Evolutionary conservation across 2,113 vertebrate species (phyloP), one percentile per base, ranked within the genome.

Genomic region (Muscicapa adusta): DNA sequence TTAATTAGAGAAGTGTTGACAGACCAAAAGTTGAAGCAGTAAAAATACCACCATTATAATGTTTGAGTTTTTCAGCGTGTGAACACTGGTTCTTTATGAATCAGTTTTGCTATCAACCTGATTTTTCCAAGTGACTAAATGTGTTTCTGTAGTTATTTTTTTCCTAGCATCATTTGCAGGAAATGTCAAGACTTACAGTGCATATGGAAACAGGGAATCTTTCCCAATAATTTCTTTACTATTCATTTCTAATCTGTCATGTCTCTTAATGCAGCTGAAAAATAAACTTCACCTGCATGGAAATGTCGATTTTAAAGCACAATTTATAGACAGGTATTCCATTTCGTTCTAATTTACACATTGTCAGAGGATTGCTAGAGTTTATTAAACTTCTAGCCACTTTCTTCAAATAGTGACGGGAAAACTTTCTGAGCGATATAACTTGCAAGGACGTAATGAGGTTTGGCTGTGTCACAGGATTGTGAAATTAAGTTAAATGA

Each of bases 171-270:
- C 79, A 85, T 85, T 95, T 97, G 66, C 43, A 85, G 91, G 75
- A 96, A 94, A 81, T 79, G 38, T 92, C 42, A 70, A 95, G 75
- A 76, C 63, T 89, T 90, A 29, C 12, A 65, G 58, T 91, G 91
- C 31, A 17, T 80, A 74, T 91, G 70, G 96, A 96, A 97, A 80
- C 3, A 22, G 43, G 53, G 29, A 88, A 58, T 82, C 62, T 97
- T 97, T 95, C 85, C 47, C 93, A 96, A 83, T 94, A 53, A 96
- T 94, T 96, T 93, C 63, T 93, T 94, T 92, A 63, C 68, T 97
- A 96, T 96, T 96, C 72, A 94, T 81, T 97, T 97, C 76, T 88
- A 74, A 85, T 96, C 61, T 95, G 86, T 96, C 89, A 85, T 90
- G 65, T 62, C 31, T 94, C 62, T 96, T 96, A 97, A 79, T 96